These are phyloP conservation scores for Neosilurus mollespiculum DNA, from an alignment of 2,797 vertebrate species.

Conservation along the genomic window DNA sequence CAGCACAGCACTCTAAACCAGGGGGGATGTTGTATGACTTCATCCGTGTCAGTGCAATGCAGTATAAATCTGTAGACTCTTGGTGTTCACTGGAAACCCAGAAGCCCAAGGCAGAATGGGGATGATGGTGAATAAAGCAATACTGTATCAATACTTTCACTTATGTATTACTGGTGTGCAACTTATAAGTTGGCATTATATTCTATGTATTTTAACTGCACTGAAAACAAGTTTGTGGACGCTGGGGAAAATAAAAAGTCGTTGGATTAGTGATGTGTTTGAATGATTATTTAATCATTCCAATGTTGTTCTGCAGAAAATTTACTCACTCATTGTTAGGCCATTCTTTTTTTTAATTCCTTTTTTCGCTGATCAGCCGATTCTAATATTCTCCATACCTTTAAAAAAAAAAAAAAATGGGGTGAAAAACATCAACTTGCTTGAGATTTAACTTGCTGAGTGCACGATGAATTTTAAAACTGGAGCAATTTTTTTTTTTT, in stretches of 20 bases:
- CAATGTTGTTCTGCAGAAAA: neutral
- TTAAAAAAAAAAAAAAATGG: too few relatives aligned
- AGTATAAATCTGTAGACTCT: constrained; percentile 50
- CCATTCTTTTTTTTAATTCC: too few relatives aligned
- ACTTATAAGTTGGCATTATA: constrained; percentile 47
- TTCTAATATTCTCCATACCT: too few relatives aligned
- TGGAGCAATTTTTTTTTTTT: too few relatives aligned
- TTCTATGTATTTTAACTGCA: constrained; percentile 69
- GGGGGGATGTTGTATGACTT: constrained; percentile 28
- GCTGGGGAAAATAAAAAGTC: constrained; percentile 67
- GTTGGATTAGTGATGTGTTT: constrained; percentile 17
- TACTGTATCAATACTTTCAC: constrained; percentile 70
- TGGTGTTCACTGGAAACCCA: constrained; percentile 39
- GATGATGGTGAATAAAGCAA: constrained; percentile 69
- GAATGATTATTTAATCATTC: neutral
- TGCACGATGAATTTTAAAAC: too few relatives aligned
- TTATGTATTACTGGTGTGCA: constrained; percentile 64
- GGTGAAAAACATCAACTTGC: too few relatives aligned
- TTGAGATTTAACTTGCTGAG: too few relatives aligned
- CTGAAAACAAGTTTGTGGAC: constrained; percentile 64
- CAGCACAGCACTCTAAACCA: constrained; percentile 34
- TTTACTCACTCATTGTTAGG: neutral
- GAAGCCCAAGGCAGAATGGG: constrained; percentile 49
- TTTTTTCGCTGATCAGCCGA: too few relatives aligned
- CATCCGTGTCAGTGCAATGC: constrained; percentile 38